phyloP scores from a whole-genome alignment of 2,113 vertebrate species.

The Thryonomys swinderianus region DNA sequence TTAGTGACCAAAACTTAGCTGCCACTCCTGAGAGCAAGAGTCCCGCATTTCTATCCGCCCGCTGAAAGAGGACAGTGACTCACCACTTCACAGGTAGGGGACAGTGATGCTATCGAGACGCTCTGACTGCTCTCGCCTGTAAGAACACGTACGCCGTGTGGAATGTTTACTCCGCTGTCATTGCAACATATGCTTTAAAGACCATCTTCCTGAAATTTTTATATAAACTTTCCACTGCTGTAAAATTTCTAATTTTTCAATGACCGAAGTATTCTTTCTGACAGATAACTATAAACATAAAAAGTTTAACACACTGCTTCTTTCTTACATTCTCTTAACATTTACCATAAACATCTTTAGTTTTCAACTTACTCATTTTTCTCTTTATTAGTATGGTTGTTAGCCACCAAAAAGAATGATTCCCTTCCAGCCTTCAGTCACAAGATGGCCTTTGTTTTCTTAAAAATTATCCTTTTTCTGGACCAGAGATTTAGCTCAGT shows the following conservation, averaged over 20 bases:
- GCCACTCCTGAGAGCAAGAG: conserved; percentile 26
- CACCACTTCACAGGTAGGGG: conserved; percentile 35
- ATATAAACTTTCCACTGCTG: not conserved
- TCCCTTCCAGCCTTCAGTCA: not conserved
- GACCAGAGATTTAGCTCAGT: too few relatives aligned
- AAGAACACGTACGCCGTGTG: not conserved
- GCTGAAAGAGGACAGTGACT: conserved; percentile 47
- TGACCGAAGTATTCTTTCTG: conserved; percentile 6
- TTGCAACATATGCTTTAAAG: not conserved
- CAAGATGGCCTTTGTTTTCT: not conserved
- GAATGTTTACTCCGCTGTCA: not conserved
- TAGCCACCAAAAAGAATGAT: not conserved
- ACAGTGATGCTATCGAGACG: not conserved
- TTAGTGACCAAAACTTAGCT: conserved; percentile 42
- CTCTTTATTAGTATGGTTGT: not conserved
- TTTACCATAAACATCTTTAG: not conserved
- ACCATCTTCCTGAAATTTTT: not conserved
- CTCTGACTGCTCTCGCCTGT: not conserved
- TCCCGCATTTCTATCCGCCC: conserved; percentile 22
- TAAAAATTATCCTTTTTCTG: not conserved
- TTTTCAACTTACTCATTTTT: not conserved
- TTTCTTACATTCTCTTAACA: not conserved
- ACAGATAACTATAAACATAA: not conserved
- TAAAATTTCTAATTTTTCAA: conserved; percentile 16
- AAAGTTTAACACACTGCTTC: not conserved